Conservation (phyloP, 2,113 vertebrate genomes). For the Coracopsis vasa region DNA sequence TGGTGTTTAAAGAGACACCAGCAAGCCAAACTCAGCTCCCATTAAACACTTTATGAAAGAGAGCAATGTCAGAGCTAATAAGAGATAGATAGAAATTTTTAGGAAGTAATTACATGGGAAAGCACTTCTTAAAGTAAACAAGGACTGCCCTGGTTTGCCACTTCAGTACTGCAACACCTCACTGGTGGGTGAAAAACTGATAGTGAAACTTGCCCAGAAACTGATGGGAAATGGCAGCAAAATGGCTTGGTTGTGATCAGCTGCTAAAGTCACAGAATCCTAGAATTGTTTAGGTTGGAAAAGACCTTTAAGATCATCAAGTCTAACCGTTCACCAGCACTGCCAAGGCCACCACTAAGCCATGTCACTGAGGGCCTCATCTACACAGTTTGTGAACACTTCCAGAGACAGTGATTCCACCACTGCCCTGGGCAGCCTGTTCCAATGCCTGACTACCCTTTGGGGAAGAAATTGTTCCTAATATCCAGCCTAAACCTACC, state of each 20-base stretch:
- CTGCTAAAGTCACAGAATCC: neutral
- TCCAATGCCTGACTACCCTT: neutral
- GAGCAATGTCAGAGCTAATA: neutral
- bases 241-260: neutral
- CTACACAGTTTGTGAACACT: neutral
- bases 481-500: neutral
- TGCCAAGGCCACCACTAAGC: neutral
- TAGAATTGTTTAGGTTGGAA: neutral
- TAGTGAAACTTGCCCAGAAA: neutral
- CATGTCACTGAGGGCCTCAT: neutral
- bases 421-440: neutral
- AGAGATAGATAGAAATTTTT: neutral
- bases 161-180: accelerated
- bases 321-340: neutral
- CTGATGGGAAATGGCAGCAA: neutral
- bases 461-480: neutral
- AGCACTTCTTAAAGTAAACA: neutral
- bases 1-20: neutral
- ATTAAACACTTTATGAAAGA: neutral
- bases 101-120: neutral
- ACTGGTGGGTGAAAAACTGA: neutral
- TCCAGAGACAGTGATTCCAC: neutral
- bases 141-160: neutral
- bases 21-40: neutral
- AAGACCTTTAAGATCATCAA: neutral